Base-by-base conservation (phyloP, 2,113 vertebrate species). In the Centropus unirufus region DNA sequence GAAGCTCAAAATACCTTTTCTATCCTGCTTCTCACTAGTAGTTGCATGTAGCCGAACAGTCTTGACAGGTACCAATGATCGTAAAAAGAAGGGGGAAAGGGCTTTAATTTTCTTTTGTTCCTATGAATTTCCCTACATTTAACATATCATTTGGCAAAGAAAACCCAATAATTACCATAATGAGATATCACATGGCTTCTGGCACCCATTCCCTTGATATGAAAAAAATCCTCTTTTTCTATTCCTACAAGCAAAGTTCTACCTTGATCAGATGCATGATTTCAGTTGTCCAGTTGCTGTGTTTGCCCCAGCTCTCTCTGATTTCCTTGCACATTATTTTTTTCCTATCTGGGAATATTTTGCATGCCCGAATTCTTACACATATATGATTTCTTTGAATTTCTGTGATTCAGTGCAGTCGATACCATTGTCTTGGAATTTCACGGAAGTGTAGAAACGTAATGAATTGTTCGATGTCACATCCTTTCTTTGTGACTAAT, bases 21-120 rank as follows among this genome's bases (percentile, higher is more conserved):
- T 12, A 13, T 46, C 29, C 78, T 66, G 59, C 51, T 94, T 12
- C 46, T 6, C 5, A 76, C 64, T 32, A 59, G 49, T 64, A 52
- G 36, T 55, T 91, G 26, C 6, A 1, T 12, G 32, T 42, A 92
- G 67, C 58, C 0, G 39, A 91, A 59, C 70, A 61, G 72, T 68
- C 82, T 90, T 85, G 90, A 74, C 90, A 93, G 72, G 77, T 95
- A 87, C 36, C 80, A 92, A 88, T 77, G 79, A 85, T 88, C 46
- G 66, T 57, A 80, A 88, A 51, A 62, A 85, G 55, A 87, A 24
- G 24, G 8, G 11, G 42, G 0, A 13, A 72, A 93, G 68, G 72
- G 59, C 51, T 86, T 93, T 93, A 40, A 91, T 94, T 92, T 89
- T 73, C 93, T 92, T 96, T 95, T 95, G 72, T 95, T 92, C 75